Conservation (phyloP, 2,113 vertebrate genomes). For the Prionailurus bengalensis region DNA sequence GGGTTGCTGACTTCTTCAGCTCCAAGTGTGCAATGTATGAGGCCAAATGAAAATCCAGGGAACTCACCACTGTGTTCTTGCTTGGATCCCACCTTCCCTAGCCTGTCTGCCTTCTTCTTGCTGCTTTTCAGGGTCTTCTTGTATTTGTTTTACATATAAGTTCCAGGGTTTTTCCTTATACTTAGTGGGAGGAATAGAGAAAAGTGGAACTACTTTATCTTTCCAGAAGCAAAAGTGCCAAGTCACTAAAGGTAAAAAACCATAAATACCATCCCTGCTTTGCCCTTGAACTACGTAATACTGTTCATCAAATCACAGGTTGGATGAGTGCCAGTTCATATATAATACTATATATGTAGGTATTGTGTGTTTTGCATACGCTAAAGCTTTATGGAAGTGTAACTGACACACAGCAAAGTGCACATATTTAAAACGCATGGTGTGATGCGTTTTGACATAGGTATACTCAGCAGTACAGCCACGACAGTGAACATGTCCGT, state of each 20-base stretch:
- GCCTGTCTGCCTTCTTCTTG: no score
- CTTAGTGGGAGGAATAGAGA: neutral
- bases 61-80: neutral
- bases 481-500: neutral
- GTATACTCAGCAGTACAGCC: neutral
- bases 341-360: neutral
- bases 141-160: neutral
- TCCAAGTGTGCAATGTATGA: neutral
- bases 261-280: neutral
- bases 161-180: neutral
- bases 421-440: neutral
- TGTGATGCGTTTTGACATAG: neutral
- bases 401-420: neutral
- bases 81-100: neutral
- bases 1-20: neutral
- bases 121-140: neutral
- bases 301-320: neutral
- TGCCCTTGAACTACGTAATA: constrained; percentile 25
- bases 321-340: neutral
- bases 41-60: neutral
- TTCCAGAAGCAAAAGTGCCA: neutral
- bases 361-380: no score
- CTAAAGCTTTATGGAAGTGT: neutral
- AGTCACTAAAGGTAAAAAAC: neutral
- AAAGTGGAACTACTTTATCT: neutral